These are phyloP conservation scores for Aradophagus sp. DNA, from an alignment of 1,140 invertebrate species.

Conservation along the genomic window DNA sequence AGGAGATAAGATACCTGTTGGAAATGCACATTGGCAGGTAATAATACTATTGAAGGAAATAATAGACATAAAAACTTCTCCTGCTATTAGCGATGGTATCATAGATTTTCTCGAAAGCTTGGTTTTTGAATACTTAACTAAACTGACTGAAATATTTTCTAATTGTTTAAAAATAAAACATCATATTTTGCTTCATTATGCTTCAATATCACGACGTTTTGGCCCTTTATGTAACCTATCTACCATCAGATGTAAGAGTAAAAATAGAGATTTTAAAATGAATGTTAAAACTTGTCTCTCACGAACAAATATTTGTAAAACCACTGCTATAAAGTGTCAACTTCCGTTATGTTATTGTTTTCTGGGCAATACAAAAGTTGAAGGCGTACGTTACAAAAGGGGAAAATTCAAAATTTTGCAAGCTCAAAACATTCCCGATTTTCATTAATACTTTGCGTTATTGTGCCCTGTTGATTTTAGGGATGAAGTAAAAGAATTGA, in stretches of 20 bases:
- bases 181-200: conserved; percentile 11
- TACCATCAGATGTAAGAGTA: conserved; percentile 19
- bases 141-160: conserved; percentile 5
- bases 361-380: no score
- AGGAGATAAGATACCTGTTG: conserved; percentile 28
- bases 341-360: no score
- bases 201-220: conserved; percentile 5
- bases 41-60: conserved; percentile 41
- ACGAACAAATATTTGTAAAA: conserved; percentile 8
- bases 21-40: conserved; percentile 22
- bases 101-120: conserved; percentile 11
- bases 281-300: conserved; percentile 8
- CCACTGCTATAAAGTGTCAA: conserved; percentile 13
- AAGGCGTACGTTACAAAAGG: no score
- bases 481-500: no score
- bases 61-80: conserved; percentile 6
- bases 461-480: no score
- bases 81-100: neutral
- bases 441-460: no score
- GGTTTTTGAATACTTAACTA: conserved; percentile 1
- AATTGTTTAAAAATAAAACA: conserved; percentile 8
- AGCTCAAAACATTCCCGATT: no score
- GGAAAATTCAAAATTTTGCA: no score
- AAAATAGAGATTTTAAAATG: conserved; percentile 22
- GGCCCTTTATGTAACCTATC: conserved; percentile 14